Evolutionary conservation across 2,113 vertebrate species (phyloP), one percentile per base, ranked within the genome.

Genomic region (Balaeniceps rex): DNA sequence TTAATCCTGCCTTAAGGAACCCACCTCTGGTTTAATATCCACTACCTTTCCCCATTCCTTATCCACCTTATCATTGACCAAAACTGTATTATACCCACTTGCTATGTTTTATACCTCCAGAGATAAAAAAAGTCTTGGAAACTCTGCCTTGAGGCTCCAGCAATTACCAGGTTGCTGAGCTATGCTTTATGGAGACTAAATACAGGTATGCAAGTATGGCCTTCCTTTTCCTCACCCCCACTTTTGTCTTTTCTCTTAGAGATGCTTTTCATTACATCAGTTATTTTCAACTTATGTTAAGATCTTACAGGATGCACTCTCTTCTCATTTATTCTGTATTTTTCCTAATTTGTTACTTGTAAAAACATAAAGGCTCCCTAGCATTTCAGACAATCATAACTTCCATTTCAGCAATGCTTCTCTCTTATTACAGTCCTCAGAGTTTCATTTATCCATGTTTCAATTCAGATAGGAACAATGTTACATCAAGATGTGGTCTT

Each of bases 131-230:
- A 18, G 7, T 29, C 23, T 34, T 34, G 51, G 46, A 9, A 16
- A 3, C 21, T 19, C 26, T 47, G 46, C 40, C 33, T 29, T 14
- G 19, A 63, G 26, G 51, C 25, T n/a, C 23, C 10, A 11, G 26
- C 4, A 2, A 19, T 26, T 9, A 12, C 4, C 40, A 47, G 23
- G 31, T 36, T 82, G 31, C 55, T 17, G 29, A 58, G 34, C 38
- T 26, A 18, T 2, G 2, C 7, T 36, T 70, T 12, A 23, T 4
- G 31, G 26, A 60, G 38, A 47, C 33, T 33, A 28, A 23, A n/a
- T 5, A 4, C 14, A 81, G 11, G 34, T n/a, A 18, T 4, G 5
- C 25, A 8, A 51, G 19, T 6, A 7, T 7, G 2, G 2, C 9
- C 15, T 12, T 4, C 58, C 60, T 72, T 11, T 51, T 77, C 42